phyloP scores from a whole-genome alignment of 2,797 vertebrate species.

The Pristis pectinata region DNA sequence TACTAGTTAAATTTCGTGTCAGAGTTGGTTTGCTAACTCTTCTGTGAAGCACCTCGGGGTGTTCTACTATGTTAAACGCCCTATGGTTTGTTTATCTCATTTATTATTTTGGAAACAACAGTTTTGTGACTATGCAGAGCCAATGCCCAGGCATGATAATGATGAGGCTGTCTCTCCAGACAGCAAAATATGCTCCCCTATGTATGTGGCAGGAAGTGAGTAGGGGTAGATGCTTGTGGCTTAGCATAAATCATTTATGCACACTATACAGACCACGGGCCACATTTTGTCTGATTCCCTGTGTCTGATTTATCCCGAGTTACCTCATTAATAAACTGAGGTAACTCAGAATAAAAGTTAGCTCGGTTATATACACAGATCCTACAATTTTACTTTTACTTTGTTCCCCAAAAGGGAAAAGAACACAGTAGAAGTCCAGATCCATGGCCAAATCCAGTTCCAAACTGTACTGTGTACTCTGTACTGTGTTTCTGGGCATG shows the following conservation, averaged over 20 bases:
- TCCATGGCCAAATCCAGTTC: too few relatives aligned
- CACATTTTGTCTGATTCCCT: too few relatives aligned
- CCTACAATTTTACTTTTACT: neutral
- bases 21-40: neutral
- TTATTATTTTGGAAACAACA: neutral
- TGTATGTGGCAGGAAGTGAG: neutral
- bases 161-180: neutral
- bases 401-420: neutral
- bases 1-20: neutral
- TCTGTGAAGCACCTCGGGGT: neutral
- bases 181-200: neutral
- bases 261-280: too few relatives aligned
- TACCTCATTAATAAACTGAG: slow-evolving; percentile 25
- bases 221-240: too few relatives aligned
- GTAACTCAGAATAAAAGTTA: slow-evolving; percentile 17
- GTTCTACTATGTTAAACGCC: neutral
- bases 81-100: neutral
- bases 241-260: neutral
- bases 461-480: too few relatives aligned
- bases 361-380: neutral
- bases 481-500: too few relatives aligned
- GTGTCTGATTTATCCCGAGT: too few relatives aligned
- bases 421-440: neutral
- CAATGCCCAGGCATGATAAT: neutral
- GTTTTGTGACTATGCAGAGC: neutral